Evolutionary conservation across 2,797 vertebrate species (phyloP).

Genomic region (Hippoglossus hippoglossus): DNA sequence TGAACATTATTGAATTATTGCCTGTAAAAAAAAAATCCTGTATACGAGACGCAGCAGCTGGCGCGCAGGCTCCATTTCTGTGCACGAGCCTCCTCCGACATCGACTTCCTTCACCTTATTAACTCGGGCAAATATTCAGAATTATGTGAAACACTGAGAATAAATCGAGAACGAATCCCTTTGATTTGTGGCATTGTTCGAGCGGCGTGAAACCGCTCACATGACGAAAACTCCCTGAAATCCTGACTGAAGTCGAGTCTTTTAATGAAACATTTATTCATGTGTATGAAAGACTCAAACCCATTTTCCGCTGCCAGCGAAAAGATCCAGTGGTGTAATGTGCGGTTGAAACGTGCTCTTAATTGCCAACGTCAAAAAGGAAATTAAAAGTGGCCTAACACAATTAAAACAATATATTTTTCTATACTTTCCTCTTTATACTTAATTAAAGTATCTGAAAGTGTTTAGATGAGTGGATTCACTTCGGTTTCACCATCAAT

Average conservation of each 20-base stretch:
- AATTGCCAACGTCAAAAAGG: constrained; percentile 58
- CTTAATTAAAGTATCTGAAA: too few relatives aligned
- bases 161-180: constrained; percentile 34
- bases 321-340: constrained; percentile 44
- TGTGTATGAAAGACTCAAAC: constrained; percentile 40
- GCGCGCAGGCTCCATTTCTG: not conserved
- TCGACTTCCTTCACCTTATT: constrained; percentile 32
- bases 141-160: constrained; percentile 35
- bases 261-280: constrained; percentile 71
- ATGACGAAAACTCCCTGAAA: constrained; percentile 73
- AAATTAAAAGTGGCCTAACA: constrained; percentile 41
- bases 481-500: not conserved
- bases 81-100: not conserved
- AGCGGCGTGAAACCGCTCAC: constrained; percentile 45
- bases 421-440: too few relatives aligned
- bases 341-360: constrained; percentile 52
- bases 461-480: constrained; percentile 11
- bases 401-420: constrained; percentile 40
- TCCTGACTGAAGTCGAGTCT: constrained; percentile 52
- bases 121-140: constrained; percentile 43
- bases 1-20: constrained; percentile 1
- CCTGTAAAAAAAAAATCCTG: not conserved
- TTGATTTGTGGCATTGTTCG: constrained; percentile 63
- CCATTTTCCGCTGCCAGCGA: constrained; percentile 37
- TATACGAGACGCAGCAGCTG: not conserved